Conservation (phyloP, 2,113 vertebrate genomes). For the Pelobates fuscus region DNA sequence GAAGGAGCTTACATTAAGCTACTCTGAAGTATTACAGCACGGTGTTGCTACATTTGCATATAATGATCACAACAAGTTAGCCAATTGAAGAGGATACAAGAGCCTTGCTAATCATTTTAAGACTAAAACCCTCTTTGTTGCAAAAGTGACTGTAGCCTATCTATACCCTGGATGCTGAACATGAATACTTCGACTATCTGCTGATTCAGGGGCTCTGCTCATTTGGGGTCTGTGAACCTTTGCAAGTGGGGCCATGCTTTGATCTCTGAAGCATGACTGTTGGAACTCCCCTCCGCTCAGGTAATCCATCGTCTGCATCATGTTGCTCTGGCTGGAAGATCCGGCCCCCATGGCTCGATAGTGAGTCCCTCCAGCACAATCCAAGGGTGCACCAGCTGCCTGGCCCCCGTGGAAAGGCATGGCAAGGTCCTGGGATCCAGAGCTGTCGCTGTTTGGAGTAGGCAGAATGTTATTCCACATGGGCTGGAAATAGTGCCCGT, state of each 20-base stretch:
- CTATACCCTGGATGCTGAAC: slow-evolving; percentile 98
- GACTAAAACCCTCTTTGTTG: slow-evolving; percentile 67
- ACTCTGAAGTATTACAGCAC: slow-evolving; percentile 22
- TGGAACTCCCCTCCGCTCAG: slow-evolving; percentile 92
- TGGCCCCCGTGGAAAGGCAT: slow-evolving; percentile 88
- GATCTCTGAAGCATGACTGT: slow-evolving; percentile 96
- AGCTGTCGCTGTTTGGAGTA: slow-evolving; percentile 98
- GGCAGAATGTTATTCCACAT: slow-evolving; percentile 96
- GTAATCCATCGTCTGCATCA: slow-evolving; percentile 97
- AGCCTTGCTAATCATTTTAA: slow-evolving; percentile 72
- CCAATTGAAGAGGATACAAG: slow-evolving; percentile 64
- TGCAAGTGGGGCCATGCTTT: slow-evolving; percentile 90
- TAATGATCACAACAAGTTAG: slow-evolving; percentile 75
- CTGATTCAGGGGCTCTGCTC: slow-evolving; percentile 85
- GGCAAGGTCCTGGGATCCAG: slow-evolving; percentile 93
- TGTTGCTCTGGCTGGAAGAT: slow-evolving; percentile 78
- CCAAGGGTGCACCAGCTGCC: slow-evolving; percentile 79
- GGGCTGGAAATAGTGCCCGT: slow-evolving; percentile 94
- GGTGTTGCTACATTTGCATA: slow-evolving; percentile 39
- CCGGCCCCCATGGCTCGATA: slow-evolving; percentile 82
- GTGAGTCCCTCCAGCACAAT: slow-evolving; percentile 87
- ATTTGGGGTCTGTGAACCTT: slow-evolving; percentile 92
- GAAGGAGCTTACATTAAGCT: not conserved
- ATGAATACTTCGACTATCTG: slow-evolving; percentile 88
- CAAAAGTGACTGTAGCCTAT: slow-evolving; percentile 80